Base-by-base conservation (phyloP, 1,140 invertebrate genomes). In the Drosophila mojavensis region DNA sequence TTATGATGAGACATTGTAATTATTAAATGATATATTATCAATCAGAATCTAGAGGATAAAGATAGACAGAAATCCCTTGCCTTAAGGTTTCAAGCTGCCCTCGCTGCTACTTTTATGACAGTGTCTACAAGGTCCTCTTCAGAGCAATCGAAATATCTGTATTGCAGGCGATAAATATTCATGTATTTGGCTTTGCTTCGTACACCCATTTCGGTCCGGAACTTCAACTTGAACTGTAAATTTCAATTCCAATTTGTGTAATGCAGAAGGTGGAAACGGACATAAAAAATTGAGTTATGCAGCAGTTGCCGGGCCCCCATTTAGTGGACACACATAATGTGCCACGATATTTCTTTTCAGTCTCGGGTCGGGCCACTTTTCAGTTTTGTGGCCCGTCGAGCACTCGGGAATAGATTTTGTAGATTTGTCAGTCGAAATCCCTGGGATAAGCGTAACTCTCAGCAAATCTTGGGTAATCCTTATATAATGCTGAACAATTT, bases 231-330 rank as follows among this genome's bases (percentile, higher is more conserved):
- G 62, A 53, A 63, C 75, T 66, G 61, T 71, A 74, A 79, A 82
- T 85, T 85, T 88, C 82, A 82, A 63, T 50, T 63, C 41, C 68
- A 66, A 72, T 72, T 72, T 72, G 69, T 58, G 39, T 72, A 72
- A 72, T 72, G 62, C 81, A 53, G 69, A 79, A 74, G 83, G 36
- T 39, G 36, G 36, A 39, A 11, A 13, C 68, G 78, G 67, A 75
- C 73, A 83, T 83, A 53, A 67, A 13, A 82, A 83, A 80, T 88
- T 83, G 83, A 88, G 78, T 88, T 88, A 88, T 81, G 65, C 61
- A 68, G 68, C 60, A 59, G 76, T 71, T 78, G 62, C 43, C 33
- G 28, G 67, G 43, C 41, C 51, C 60, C 60, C 67, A 56, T 64
- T 70, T 70, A 26, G 20, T 70, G 39, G 33, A 56, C 48, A 39